phyloP scores from a whole-genome alignment of 1,140 invertebrate species.

The Lordiphosa collinella region DNA sequence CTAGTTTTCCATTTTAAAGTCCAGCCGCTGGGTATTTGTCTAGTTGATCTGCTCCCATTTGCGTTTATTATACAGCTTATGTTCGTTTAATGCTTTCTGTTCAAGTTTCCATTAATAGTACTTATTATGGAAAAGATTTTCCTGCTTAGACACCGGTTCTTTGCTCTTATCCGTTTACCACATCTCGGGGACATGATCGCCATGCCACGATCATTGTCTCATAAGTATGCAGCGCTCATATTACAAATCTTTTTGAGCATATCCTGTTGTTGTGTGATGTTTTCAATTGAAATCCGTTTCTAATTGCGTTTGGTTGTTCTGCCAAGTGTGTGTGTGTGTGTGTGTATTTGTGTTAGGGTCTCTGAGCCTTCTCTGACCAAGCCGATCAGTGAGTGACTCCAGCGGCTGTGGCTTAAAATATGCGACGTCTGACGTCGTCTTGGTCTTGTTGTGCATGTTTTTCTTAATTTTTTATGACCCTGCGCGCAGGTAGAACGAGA shows the following conservation, averaged over 20 bases:
- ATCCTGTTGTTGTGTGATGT: slow-evolving; percentile 40
- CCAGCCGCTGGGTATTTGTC: no score
- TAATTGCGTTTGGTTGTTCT: slow-evolving; percentile 63
- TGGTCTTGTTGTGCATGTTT: slow-evolving; percentile 53
- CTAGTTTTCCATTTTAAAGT: no score
- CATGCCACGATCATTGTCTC: slow-evolving; percentile 35
- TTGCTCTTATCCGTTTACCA: not conserved
- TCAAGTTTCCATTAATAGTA: no score
- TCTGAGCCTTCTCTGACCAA: slow-evolving; percentile 25
- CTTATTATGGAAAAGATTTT: no score
- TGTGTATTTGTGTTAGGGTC: slow-evolving; percentile 3
- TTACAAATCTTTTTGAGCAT: slow-evolving; percentile 54
- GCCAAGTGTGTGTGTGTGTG: slow-evolving; percentile 17
- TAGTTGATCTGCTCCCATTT: no score
- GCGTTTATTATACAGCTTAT: no score
- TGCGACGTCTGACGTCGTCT: slow-evolving; percentile 44
- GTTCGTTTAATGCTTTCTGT: no score
- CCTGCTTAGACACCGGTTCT: no score
- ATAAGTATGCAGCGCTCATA: slow-evolving; percentile 64
- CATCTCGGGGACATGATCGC: slow-evolving; percentile 34
- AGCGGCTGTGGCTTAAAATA: slow-evolving; percentile 53
- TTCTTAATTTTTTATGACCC: slow-evolving; percentile 66
- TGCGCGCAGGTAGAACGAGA: slow-evolving; percentile 55
- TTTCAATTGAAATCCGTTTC: slow-evolving; percentile 60
- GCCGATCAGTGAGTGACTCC: not conserved